Percentiles rank a stretch among this genome's conserved stretches.
Evolutionary conservation across 1,140 invertebrate genomes (phyloP).

Genomic region (Ephestia elutella): DNA sequence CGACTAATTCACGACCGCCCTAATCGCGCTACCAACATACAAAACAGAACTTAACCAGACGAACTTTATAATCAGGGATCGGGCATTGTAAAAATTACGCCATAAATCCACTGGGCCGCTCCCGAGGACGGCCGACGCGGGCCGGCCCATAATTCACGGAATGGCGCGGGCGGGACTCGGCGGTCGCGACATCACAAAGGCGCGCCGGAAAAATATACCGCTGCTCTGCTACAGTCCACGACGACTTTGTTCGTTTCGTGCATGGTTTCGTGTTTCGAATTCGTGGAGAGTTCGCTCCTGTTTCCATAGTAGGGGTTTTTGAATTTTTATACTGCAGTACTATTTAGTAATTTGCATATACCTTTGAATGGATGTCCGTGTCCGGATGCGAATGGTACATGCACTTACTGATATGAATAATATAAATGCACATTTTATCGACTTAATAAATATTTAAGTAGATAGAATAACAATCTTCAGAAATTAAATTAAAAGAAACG

Average conservation of each 20-base stretch:
- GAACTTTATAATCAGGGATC: slow-evolving; percentile 33
- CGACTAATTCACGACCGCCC: not conserved
- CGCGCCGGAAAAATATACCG: slow-evolving; percentile 51
- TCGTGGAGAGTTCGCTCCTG: not conserved
- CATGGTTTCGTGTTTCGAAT: too few relatives aligned
- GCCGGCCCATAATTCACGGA: slow-evolving; percentile 50
- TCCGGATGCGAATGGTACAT: too few relatives aligned
- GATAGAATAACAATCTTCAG: too few relatives aligned
- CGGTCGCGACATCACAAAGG: slow-evolving; percentile 53
- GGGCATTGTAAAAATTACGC: slow-evolving; percentile 62
- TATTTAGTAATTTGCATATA: too few relatives aligned
- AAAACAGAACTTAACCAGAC: slow-evolving; percentile 16
- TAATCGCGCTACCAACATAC: not conserved
- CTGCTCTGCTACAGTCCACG: not conserved
- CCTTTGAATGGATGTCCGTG: too few relatives aligned
- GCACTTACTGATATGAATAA: too few relatives aligned
- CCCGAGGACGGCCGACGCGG: slow-evolving; percentile 45
- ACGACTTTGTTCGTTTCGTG: not conserved
- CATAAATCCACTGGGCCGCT: slow-evolving; percentile 55
- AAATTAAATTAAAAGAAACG: not conserved
- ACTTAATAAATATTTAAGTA: too few relatives aligned
- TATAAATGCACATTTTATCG: too few relatives aligned
- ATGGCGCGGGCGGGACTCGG: slow-evolving; percentile 20
- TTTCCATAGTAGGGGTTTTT: not conserved
- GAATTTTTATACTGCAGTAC: not conserved